Evolutionary conservation across 1,140 invertebrate genomes (phyloP), one percentile per base, ranked within the genome.

Genomic region (Bombus balteatus): DNA sequence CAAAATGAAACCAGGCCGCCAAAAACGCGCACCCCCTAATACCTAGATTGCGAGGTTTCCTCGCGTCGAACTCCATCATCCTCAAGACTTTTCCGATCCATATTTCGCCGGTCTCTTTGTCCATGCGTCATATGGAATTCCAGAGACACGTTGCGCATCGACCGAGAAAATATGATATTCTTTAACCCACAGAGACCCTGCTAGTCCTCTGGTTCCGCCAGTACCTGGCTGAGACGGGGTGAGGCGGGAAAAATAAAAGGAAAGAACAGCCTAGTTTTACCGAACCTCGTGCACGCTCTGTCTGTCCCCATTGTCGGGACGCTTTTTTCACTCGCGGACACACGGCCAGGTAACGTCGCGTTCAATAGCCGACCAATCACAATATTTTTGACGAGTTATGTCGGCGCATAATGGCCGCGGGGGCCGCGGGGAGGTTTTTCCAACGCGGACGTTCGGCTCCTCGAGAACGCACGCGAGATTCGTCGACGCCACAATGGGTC

Each of bases 301-400:
- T 62, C 83, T 90, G 79, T 18, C 39, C 32, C 88, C 79, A 91
- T 91, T 91, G 90, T 91, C 89, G 80, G 41, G 57, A 25, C 32
- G 34, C 62, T 47, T 39, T 85, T 10, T 68, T 84, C 57, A 22
- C 34, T 15, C 41, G 66, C 47, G 74, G 39, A 73, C 85, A 32
- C 73, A 66, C 15, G 71, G 83, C 81, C 93, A 94, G 93, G 93
- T 95, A 95, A 94, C 94, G 94, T 94, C 94, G 94, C 93, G 93
- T 93, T 92, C 89, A 91, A 93, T 91, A 66, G 68, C 89, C 91
- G 84, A 89, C 95, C 94, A 95, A 95, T 95, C 95, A 95, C 95
- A 95, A 95, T 95, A 95, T 95, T 95, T 95, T 95, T 95, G 94
- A 95, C 94, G 93, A 95, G 93, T 95, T 95, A 94, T 92, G 94